These are phyloP conservation scores for Pachydiplax longipennis DNA, from an alignment of 2,888 invertebrate species.

Conservation along the genomic window DNA sequence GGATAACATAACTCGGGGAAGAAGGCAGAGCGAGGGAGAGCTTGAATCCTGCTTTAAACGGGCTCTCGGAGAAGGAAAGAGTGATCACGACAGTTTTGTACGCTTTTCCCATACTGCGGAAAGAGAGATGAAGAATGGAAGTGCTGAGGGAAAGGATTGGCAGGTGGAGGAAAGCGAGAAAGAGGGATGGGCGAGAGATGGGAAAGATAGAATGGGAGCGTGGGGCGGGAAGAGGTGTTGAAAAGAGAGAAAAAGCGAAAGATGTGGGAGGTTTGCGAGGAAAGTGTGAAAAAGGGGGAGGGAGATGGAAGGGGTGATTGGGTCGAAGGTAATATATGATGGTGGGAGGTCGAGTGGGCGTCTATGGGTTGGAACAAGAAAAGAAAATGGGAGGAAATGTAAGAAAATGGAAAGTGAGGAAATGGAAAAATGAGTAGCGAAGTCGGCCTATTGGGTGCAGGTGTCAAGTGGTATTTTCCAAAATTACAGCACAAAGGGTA, in stretches of 20 bases:
- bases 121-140: conserved; percentile 21
- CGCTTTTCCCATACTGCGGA: neutral
- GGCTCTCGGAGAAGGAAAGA: neutral
- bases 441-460: neutral
- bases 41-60: neutral
- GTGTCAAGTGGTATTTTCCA: no score
- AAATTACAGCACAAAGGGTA: neutral
- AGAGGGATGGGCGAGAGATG: conserved; percentile 32
- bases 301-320: neutral
- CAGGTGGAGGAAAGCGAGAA: conserved; percentile 28
- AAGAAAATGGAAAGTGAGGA: neutral
- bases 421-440: neutral
- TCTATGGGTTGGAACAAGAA: neutral
- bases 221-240: neutral
- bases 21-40: neutral
- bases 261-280: neutral
- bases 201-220: conserved; percentile 41
- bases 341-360: neutral
- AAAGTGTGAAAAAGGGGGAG: neutral
- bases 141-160: neutral
- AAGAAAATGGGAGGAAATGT: neutral
- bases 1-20: neutral
- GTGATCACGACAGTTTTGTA: no score
- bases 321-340: neutral
- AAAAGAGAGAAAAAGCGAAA: neutral